Evolutionary conservation across 2,797 vertebrate genomes (phyloP).

Genomic region (Sibirionetta formosa): DNA sequence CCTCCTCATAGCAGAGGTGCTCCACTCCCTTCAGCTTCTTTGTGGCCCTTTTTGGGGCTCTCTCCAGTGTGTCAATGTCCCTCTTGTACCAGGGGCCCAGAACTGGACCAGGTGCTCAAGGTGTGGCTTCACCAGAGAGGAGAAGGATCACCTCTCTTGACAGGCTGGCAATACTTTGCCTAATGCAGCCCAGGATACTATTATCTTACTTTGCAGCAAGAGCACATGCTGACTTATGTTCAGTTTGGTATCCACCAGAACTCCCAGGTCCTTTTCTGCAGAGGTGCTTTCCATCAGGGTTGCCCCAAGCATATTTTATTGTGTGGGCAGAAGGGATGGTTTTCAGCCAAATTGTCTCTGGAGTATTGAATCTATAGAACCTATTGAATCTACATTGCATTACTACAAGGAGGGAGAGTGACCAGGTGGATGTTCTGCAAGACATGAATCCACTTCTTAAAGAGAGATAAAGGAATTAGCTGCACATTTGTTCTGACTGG

Average conservation of each 20-base stretch:
- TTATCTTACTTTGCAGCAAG: background rate
- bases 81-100: background rate
- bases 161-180: background rate
- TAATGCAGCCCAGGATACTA: background rate
- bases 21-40: background rate
- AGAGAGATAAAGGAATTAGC: too few species aligned
- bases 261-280: background rate
- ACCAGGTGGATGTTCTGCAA: background rate
- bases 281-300: background rate
- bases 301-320: background rate
- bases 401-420: background rate
- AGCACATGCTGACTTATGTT: background rate
- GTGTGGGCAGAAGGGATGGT: background rate
- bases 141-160: background rate
- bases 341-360: background rate
- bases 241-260: background rate
- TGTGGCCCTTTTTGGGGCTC: background rate
- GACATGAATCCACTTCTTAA: background rate
- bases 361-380: background rate
- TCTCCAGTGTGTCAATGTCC: background rate
- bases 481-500: background rate
- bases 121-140: background rate
- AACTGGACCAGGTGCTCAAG: background rate
- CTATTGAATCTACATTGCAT: background rate
- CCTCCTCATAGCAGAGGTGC: background rate